Evolutionary conservation across 2,797 vertebrate species (phyloP).

Genomic region (Columba guinea): DNA sequence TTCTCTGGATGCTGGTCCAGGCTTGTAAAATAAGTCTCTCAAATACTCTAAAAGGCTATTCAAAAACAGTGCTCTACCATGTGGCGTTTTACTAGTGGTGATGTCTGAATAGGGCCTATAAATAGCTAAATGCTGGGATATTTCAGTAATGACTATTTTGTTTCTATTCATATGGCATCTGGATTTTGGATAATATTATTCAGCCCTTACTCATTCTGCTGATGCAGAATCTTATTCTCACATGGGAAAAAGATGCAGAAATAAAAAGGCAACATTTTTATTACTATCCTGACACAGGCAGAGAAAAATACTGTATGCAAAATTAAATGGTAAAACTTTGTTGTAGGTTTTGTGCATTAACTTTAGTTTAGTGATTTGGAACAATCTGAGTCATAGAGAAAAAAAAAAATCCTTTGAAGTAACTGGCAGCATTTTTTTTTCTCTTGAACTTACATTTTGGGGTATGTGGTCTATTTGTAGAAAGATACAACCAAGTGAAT

Average conservation of each 20-base stretch:
- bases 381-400: background rate
- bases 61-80: background rate
- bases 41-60: background rate
- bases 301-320: background rate
- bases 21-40: background rate
- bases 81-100: background rate
- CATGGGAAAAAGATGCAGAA: background rate
- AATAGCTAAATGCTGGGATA: conserved; percentile 18
- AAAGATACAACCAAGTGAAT: background rate
- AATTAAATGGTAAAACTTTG: background rate
- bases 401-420: background rate
- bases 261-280: background rate
- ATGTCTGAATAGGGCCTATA: conserved; percentile 22
- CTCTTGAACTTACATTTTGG: background rate
- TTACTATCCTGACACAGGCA: background rate
- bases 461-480: background rate
- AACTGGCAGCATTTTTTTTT: background rate
- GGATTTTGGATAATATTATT: conserved; percentile 23
- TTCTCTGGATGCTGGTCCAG: background rate
- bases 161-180: conserved; percentile 29
- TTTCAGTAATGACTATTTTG: conserved; percentile 11
- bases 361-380: background rate
- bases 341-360: background rate
- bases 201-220: background rate
- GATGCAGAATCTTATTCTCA: background rate